Base-by-base conservation (phyloP, 2,888 invertebrate species). In the Dryococelus australis region DNA sequence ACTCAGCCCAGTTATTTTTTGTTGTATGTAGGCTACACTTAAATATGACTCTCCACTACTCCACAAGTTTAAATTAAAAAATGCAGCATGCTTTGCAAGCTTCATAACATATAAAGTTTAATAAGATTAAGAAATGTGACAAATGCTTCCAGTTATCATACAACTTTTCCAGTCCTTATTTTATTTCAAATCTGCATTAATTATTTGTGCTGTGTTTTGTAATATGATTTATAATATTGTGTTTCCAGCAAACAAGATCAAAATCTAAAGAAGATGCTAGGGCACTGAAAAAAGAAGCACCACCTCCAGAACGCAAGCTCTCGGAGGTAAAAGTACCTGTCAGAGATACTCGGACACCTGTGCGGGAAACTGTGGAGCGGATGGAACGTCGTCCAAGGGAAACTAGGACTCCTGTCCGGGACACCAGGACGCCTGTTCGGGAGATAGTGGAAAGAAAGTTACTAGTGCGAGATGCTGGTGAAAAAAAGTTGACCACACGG, bases 171-270 rank as follows among this genome's bases (percentile, higher is more conserved):
- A 78, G 26, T 78, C 78, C 78, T n/a, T 78, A 26, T 78, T 78
- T 78, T 3, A 84, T 84, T 27, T 12, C 6, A 20, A 16, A 0
- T 79, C 10, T 27, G 35, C 35, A 35, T 35, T 35, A 35, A 35
- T 35, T 35, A 35, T 35, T 35, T 35, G 35, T 35, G 35, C 35
- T 35, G 35, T 35, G 35, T 35, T 35, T 35, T 35, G 35, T 35
- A 35, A 35, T 35, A 35, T 35, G 35, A 35, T 47, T 47, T 47
- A 13, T 47, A 47, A 16, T 83, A 9, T 16, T 83, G 28, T 83
- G 6, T 83, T 28, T 80, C 53, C 92, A 93, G 88, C 92, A 92
- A 88, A 93, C 93, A 8, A 90, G 93, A 79, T 92, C 92, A 0
- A 92, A 92, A 87, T 92, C 92, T 0, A 92, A 92, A 87, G 92